Evolutionary conservation across 2,888 invertebrate species (phyloP), one percentile per base, ranked within the genome.

Genomic region (Meliscaeva auricollis): DNA sequence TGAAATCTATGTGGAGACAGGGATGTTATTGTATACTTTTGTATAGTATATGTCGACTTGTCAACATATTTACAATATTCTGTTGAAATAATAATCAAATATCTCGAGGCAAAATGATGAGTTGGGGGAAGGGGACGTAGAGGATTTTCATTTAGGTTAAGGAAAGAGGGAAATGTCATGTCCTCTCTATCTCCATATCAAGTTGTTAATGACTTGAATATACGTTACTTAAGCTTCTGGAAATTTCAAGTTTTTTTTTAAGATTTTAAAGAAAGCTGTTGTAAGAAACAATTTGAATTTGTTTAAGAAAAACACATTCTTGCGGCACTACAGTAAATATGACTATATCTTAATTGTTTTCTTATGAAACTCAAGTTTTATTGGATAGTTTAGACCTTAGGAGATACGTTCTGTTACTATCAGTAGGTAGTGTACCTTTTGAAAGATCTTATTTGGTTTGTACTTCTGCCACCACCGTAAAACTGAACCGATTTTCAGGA

Each of bases 11-110:
- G 26, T 4, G 38, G 17, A 82, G 50, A 76, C 76, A 50, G 66
- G 66, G 26, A 66, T 50, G 58, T 35, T 58, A 66, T 50, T 66
- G 66, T 66, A 22, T 48, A 35, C 35, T 66, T 76, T 72, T 66
- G 58, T 76, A n/a, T n/a, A 26, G 26, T 26, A n/a, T n/a, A n/a
- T 66, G 66, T 22, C 60, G 32, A 68, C 30, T 68, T 58, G 78
- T 79, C 83, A 79, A 44, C 64, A 78, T 35, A 46, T 58, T 58
- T 13, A 58, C 44, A 64, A 58, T 74, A 74, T 79, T 79, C 54
- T 64, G 48, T 84, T 74, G 74, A 60, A 78, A 79, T 74, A 70
- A 60, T 79, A 58, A 69, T 77, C 60, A 83, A 70, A 84, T 75
- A 70, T 46, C 54, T 79, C 41, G 73, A 17, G 74, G 56, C 60